Percentiles rank a stretch among this genome's conserved stretches.
These are phyloP conservation scores for Temnothorax curvispinosus DNA, from an alignment of 1,140 invertebrate species.

Conservation along the genomic window DNA sequence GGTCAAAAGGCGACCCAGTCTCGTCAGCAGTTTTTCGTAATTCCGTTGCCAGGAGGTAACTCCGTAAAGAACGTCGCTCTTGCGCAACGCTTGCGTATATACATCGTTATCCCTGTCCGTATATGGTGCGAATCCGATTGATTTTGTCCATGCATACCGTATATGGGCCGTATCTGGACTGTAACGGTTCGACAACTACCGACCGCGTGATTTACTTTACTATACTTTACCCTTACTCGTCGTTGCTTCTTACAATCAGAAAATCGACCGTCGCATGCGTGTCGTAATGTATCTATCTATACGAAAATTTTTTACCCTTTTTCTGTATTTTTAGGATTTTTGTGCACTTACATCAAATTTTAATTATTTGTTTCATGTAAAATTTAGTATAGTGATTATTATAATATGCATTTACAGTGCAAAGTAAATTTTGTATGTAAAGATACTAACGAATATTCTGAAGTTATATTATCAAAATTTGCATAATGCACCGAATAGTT, in stretches of 20 bases:
- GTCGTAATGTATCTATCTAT: not conserved
- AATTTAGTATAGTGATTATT: not conserved
- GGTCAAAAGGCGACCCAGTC: not conserved
- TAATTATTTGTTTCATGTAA: not conserved
- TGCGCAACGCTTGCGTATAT: conserved; percentile 49
- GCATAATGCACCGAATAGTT: not conserved
- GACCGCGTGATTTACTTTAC: conserved; percentile 6
- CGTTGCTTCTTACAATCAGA: not conserved
- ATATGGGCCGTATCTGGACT: conserved; percentile 52
- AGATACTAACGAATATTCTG: not conserved
- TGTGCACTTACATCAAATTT: not conserved
- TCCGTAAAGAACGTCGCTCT: conserved; percentile 48
- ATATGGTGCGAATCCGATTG: conserved; percentile 68
- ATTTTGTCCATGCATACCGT: conserved; percentile 55
- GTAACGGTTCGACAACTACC: conserved; percentile 37
- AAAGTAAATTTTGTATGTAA: not conserved
- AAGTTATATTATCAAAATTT: not conserved
- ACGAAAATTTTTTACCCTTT: not conserved
- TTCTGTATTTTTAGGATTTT: not conserved
- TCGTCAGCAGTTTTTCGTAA: conserved; percentile 47
- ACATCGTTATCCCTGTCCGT: conserved; percentile 62
- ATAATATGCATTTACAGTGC: not conserved
- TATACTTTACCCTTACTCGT: not conserved
- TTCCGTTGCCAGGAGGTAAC: conserved; percentile 24
- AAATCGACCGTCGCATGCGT: not conserved